Evolutionary conservation across 2,113 vertebrate species (phyloP).

Genomic region (Heptranchias perlo): DNA sequence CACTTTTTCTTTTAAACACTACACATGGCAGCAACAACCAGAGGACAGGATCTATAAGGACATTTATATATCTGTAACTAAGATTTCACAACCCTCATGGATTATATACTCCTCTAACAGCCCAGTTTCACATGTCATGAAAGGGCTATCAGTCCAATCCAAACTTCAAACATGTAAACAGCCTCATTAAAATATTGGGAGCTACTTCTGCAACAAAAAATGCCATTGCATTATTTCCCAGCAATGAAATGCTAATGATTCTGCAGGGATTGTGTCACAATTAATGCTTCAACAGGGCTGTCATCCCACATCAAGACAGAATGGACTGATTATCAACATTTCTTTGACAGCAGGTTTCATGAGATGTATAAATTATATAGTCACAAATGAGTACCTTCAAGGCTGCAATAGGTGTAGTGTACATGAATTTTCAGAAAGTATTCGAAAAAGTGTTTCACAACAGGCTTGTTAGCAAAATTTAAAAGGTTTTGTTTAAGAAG

Average conservation of each 20-base stretch:
- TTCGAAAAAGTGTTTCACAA: neutral
- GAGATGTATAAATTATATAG: neutral
- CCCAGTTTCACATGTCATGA: neutral
- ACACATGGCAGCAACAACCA: neutral
- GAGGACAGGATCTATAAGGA: neutral
- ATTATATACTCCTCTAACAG: neutral
- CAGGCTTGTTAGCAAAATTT: neutral
- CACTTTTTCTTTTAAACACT: neutral
- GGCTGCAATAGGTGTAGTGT: neutral
- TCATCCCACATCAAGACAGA: neutral
- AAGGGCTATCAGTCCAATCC: neutral
- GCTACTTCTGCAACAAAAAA: neutral
- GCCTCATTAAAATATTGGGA: neutral
- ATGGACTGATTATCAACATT: neutral
- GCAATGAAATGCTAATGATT: neutral
- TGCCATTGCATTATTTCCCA: neutral
- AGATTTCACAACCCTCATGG: neutral
- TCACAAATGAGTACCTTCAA: neutral
- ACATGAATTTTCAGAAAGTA: neutral
- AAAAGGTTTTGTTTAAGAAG: no score
- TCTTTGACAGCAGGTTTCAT: neutral
- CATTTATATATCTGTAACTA: neutral
- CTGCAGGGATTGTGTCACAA: neutral
- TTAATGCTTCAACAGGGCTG: neutral
- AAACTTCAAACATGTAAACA: neutral